phyloP scores from a whole-genome alignment of 2,888 invertebrate species.

The Allolobophora icterica region DNA sequence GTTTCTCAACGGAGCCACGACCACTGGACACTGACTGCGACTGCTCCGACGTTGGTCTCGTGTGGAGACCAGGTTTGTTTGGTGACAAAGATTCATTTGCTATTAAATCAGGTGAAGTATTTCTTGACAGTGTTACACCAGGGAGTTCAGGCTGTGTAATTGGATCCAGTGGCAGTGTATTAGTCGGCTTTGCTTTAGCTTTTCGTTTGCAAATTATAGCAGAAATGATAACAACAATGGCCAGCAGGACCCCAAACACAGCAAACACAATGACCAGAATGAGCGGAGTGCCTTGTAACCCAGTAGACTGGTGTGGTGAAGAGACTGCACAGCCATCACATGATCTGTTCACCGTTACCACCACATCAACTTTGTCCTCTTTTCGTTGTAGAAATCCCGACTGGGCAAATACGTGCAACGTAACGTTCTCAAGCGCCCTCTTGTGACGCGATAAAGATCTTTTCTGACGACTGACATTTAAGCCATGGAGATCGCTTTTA shows the following conservation, averaged over 20 bases:
- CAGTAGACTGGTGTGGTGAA: neutral
- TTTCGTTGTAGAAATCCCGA: constrained; percentile 32
- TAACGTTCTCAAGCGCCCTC: neutral
- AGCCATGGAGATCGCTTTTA: neutral
- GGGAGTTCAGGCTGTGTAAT: neutral
- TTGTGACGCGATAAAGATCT: neutral
- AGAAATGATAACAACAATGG: neutral
- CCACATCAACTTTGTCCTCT: constrained; percentile 6
- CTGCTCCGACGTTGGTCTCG: constrained; percentile 74
- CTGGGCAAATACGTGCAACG: constrained; percentile 31
- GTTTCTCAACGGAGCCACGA: constrained; percentile 93
- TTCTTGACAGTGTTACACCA: neutral
- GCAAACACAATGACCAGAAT: constrained; percentile 36
- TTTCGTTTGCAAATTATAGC: neutral
- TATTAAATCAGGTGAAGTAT: constrained; percentile 21
- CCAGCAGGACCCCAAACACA: neutral
- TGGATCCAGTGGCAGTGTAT: neutral
- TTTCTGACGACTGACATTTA: constrained; percentile 11
- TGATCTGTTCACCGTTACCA: constrained; percentile 69
- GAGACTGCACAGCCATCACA: constrained; percentile 48
- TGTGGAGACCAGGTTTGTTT: neutral
- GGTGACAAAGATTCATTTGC: constrained; percentile 5
- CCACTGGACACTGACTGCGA: constrained; percentile 95
- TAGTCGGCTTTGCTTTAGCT: neutral
- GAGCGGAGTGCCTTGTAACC: constrained; percentile 67